Conservation (phyloP, 2,888 invertebrate genomes). For the Aphodius sticticus region DNA sequence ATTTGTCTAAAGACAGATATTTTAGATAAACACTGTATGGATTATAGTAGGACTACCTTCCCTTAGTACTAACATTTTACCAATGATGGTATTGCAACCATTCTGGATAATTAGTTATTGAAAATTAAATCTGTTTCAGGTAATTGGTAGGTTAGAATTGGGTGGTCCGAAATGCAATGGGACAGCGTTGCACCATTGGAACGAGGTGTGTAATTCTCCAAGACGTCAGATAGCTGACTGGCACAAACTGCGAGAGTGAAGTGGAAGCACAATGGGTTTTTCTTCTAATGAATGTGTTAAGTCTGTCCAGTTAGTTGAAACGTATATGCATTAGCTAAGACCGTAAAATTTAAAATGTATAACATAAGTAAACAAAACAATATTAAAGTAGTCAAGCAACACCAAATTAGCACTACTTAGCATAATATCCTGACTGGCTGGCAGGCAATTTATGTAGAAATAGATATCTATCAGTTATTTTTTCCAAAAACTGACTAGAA, state of each 20-base stretch:
- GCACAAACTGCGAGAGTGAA: constrained; percentile 95
- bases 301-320: constrained; percentile 33
- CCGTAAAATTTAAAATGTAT: neutral
- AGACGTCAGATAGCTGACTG: constrained; percentile 98
- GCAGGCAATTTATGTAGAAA: constrained; percentile 18
- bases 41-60: too few relatives aligned
- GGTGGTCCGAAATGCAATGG: constrained; percentile 84
- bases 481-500: constrained; percentile 18
- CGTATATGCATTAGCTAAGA: constrained; percentile 9
- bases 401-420: constrained; percentile 20
- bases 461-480: constrained; percentile 10
- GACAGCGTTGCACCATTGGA: constrained; percentile 93
- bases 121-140: constrained; percentile 63
- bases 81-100: too few relatives aligned
- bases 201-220: constrained; percentile 96
- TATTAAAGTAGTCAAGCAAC: constrained; percentile 8
- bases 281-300: constrained; percentile 1
- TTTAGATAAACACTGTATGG: too few relatives aligned
- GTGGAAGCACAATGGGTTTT: constrained; percentile 7
- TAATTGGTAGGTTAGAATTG: constrained; percentile 94
- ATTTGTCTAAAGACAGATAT: neutral
- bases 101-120: neutral
- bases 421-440: neutral
- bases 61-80: too few relatives aligned
- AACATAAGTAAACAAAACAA: constrained; percentile 6